Conservation (phyloP, 2,888 invertebrate genomes). For the Saturnia pavonia region DNA sequence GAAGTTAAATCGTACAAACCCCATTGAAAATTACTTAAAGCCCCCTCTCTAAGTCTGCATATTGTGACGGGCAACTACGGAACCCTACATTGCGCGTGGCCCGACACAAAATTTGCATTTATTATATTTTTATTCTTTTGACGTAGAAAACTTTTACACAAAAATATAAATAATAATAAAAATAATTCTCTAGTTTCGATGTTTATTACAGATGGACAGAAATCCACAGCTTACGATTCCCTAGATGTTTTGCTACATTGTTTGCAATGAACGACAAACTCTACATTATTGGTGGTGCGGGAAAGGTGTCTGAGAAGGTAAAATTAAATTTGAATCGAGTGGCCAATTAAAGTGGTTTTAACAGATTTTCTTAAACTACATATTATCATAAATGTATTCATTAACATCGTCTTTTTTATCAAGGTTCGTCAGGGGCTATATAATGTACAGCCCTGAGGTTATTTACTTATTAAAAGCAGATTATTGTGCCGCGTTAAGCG, state of each 20-base stretch:
- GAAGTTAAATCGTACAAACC: too few relatives aligned
- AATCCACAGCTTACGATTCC: constrained; percentile 78
- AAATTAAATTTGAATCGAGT: constrained; percentile 1
- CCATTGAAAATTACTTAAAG: too few relatives aligned
- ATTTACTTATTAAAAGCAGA: not conserved
- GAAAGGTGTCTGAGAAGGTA: constrained; percentile 75
- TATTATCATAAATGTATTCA: too few relatives aligned
- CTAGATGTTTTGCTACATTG: constrained; percentile 78
- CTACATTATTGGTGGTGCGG: constrained; percentile 86
- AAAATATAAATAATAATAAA: not conserved
- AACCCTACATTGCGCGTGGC: too few relatives aligned
- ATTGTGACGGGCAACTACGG: too few relatives aligned
- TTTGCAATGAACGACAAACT: constrained; percentile 82
- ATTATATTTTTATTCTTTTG: not conserved
- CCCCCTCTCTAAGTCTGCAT: too few relatives aligned
- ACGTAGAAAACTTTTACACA: not conserved
- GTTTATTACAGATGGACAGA: constrained; percentile 78
- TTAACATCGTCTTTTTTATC: not conserved
- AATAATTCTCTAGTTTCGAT: constrained; percentile 9
- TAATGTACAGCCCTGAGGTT: not conserved
- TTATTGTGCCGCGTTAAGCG: too few relatives aligned
- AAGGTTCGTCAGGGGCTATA: not conserved
- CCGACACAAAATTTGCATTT: too few relatives aligned
- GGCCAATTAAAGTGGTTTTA: not conserved
- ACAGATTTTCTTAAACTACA: not conserved